Evolutionary conservation across 1,140 invertebrate species (phyloP).

Genomic region (Yoshiicerus persimilis): DNA sequence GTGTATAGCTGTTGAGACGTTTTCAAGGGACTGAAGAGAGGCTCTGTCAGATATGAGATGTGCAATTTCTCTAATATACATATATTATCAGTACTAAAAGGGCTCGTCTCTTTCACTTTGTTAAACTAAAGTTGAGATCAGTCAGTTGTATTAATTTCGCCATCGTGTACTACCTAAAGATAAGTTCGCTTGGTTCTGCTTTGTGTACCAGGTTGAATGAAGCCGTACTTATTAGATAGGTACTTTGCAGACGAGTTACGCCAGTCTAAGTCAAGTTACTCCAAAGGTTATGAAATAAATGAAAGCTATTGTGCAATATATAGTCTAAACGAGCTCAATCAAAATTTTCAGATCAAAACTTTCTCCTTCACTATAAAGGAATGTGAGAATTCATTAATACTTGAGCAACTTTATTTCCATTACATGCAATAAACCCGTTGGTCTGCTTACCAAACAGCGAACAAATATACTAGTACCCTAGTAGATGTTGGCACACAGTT

Average conservation of each 20-base stretch:
- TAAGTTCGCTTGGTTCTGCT: neutral
- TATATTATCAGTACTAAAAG: too few species aligned
- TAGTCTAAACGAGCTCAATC: neutral
- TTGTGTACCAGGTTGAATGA: neutral
- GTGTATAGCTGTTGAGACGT: neutral
- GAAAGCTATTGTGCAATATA: neutral
- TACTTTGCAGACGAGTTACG: neutral
- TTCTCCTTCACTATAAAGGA: neutral
- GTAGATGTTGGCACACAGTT: too few species aligned
- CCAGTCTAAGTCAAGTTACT: neutral
- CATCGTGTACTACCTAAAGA: neutral
- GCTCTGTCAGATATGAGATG: neutral
- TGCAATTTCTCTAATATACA: neutral
- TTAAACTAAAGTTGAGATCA: neutral
- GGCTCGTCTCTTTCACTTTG: neutral
- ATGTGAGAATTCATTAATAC: neutral
- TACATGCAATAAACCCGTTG: neutral
- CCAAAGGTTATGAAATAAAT: neutral
- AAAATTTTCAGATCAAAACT: neutral
- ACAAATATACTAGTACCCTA: too few species aligned
- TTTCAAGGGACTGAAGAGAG: neutral
- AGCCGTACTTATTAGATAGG: too few species aligned
- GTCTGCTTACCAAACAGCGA: too few species aligned
- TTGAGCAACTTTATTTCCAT: neutral
- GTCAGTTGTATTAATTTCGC: neutral